These are phyloP conservation scores for Listronotus oregonensis DNA, from an alignment of 1,140 invertebrate species.

Conservation along the genomic window DNA sequence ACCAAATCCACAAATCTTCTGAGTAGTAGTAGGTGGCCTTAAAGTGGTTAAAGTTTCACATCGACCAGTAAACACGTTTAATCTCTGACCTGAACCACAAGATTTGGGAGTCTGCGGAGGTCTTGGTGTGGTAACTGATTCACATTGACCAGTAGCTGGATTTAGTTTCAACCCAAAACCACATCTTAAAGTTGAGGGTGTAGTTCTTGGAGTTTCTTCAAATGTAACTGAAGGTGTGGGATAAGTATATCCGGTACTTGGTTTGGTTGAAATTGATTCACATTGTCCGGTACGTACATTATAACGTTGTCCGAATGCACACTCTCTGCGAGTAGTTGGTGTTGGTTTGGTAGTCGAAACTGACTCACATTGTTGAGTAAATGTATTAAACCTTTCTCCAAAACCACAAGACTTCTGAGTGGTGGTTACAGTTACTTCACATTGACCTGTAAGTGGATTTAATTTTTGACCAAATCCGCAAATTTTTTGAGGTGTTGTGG, in stretches of 20 bases:
- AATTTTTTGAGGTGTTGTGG: background rate
- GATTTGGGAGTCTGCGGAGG: background rate
- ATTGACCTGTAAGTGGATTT: background rate
- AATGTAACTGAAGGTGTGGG: slow-evolving; percentile 14
- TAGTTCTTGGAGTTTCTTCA: slow-evolving; percentile 7
- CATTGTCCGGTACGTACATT: slow-evolving; percentile 18
- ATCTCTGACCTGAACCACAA: slow-evolving; percentile 7
- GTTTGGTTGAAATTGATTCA: slow-evolving; percentile 17
- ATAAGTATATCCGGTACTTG: background rate
- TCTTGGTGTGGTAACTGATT: background rate
- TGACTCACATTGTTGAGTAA: slow-evolving; percentile 8
- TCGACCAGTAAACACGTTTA: slow-evolving; percentile 19
- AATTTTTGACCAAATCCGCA: too few relatives aligned
- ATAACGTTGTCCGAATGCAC: slow-evolving; percentile 25
- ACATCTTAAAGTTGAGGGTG: slow-evolving; percentile 6
- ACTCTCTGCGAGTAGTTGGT: slow-evolving; percentile 18
- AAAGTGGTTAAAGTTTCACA: slow-evolving; percentile 3
- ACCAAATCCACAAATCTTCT: slow-evolving; percentile 5
- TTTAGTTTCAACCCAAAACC: slow-evolving; percentile 3
- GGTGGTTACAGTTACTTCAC: background rate
- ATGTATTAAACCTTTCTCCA: slow-evolving; percentile 2
- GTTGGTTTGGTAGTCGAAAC: slow-evolving; percentile 12
- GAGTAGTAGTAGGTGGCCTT: background rate
- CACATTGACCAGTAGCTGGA: slow-evolving; percentile 4
- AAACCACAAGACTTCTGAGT: slow-evolving; percentile 11